Conservation (phyloP, 2,888 invertebrate species). For the Ommatoiulus sabulosus region DNA sequence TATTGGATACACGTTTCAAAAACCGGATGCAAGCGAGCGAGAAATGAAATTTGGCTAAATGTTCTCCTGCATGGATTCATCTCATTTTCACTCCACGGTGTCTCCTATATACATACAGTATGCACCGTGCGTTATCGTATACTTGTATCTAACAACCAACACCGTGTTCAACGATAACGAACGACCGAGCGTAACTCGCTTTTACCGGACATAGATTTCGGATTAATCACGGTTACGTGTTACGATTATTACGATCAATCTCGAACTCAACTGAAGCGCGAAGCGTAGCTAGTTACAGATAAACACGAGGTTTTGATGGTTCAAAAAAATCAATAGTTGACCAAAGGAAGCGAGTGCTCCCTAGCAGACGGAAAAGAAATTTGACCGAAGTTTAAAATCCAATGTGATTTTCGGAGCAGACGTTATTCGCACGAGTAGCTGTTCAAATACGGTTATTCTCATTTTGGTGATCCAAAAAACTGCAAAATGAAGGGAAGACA, state of each 20-base stretch:
- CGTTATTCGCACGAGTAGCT: neutral
- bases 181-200: neutral
- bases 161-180: neutral
- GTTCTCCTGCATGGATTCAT: conserved; percentile 5
- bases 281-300: neutral
- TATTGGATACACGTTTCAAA: neutral
- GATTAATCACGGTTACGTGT: conserved; percentile 31
- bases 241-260: conserved; percentile 27
- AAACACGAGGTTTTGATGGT: neutral
- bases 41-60: conserved; percentile 36
- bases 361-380: neutral
- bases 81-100: conserved; percentile 1
- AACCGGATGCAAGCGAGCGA: neutral
- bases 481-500: no score
- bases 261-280: neutral
- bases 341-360: neutral
- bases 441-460: no score
- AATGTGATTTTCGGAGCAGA: neutral
- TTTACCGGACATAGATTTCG: neutral
- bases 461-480: no score
- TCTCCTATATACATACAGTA: no score
- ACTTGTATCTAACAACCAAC: neutral
- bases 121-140: neutral
- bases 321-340: neutral
- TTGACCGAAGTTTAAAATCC: neutral